Evolutionary conservation across 2,888 invertebrate genomes (phyloP).

Genomic region (Coelogynopora nodosa): DNA sequence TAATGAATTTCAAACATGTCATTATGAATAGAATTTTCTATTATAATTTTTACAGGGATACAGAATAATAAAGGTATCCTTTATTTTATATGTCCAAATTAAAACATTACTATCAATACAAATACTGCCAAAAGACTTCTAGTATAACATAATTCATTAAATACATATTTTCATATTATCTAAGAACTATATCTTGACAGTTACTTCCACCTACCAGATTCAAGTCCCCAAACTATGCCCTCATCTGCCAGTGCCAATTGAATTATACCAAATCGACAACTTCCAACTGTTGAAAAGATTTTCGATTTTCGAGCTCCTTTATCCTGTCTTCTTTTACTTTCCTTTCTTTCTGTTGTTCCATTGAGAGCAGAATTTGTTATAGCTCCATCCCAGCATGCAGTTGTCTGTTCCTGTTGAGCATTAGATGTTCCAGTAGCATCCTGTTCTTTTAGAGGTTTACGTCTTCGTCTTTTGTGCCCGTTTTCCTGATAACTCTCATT

Average conservation of each 20-base stretch:
- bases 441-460: background rate
- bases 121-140: no score
- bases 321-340: background rate
- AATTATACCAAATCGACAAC: background rate
- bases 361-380: background rate
- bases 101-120: no score
- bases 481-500: background rate
- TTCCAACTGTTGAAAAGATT: background rate
- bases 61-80: no score
- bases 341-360: background rate
- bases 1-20: no score
- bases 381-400: constrained; percentile 1
- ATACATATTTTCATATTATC: no score
- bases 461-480: background rate
- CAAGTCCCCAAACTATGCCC: background rate
- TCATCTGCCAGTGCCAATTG: background rate
- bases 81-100: no score
- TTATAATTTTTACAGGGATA: no score
- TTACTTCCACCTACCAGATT: background rate
- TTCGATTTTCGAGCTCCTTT: background rate
- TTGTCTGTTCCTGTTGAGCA: background rate
- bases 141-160: no score
- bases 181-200: no score
- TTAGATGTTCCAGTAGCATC: background rate
- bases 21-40: no score